Evolutionary conservation across 2,797 vertebrate species (phyloP).

Genomic region (Scolopax rusticola): DNA sequence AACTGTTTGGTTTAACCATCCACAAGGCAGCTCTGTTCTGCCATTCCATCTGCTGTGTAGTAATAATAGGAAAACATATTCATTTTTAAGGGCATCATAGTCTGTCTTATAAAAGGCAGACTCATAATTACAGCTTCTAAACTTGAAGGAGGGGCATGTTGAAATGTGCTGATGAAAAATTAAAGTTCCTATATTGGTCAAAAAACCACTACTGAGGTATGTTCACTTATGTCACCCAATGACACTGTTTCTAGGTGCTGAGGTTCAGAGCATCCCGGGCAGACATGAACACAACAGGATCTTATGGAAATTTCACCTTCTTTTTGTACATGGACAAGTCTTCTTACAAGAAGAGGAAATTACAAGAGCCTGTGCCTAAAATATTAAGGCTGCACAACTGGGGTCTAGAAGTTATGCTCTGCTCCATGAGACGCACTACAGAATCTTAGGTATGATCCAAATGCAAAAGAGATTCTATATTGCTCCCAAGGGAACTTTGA

Average conservation of each 20-base stretch:
- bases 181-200: not conserved
- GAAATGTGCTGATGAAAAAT: constrained; percentile 26
- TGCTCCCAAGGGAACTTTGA: not conserved
- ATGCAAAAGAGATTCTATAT: not conserved
- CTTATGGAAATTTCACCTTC: not conserved
- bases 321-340: not conserved
- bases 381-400: not conserved
- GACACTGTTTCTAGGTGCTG: not conserved
- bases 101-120: constrained; percentile 6
- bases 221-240: not conserved
- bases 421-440: not conserved
- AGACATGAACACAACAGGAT: not conserved
- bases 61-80: constrained; percentile 17
- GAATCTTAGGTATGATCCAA: not conserved
- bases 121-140: constrained; percentile 13
- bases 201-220: not conserved
- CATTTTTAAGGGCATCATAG: constrained; percentile 42
- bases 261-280: not conserved
- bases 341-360: not conserved
- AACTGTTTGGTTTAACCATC: constrained; percentile 40
- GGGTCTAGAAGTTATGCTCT: not conserved
- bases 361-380: not conserved
- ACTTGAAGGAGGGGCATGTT: not conserved
- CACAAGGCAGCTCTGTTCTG: constrained; percentile 38
- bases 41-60: constrained; percentile 39